phyloP scores from a whole-genome alignment of 2,888 invertebrate species.

The Mesorhabditis sp. region DNA sequence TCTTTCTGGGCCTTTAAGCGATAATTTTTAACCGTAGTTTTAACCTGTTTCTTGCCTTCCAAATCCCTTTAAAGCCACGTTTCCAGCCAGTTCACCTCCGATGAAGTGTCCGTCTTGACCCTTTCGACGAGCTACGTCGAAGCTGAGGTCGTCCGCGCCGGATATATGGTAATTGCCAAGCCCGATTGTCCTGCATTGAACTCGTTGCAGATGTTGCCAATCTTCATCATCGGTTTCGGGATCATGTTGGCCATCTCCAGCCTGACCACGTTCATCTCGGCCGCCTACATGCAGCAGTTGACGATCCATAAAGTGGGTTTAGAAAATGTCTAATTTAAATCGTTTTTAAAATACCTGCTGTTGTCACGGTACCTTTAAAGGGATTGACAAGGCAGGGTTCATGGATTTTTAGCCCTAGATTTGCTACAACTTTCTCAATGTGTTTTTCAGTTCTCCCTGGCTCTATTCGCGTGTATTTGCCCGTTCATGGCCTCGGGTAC shows the following conservation, averaged over 20 bases:
- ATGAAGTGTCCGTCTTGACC: slow-evolving; percentile 38
- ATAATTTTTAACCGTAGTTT: background rate
- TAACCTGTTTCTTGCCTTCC: background rate
- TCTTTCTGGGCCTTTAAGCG: background rate
- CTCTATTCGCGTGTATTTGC: slow-evolving; percentile 48
- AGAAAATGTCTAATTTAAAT: background rate
- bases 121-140: slow-evolving; percentile 51
- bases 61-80: background rate
- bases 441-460: slow-evolving; percentile 41
- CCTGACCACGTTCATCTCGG: slow-evolving; percentile 43
- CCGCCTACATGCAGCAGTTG: slow-evolving; percentile 53
- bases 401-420: background rate
- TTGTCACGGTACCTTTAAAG: too few species aligned
- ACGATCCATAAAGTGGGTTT: slow-evolving; percentile 39
- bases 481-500: slow-evolving; percentile 51
- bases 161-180: slow-evolving; percentile 34
- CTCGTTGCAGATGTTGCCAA: background rate
- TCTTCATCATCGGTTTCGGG: slow-evolving; percentile 39
- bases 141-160: slow-evolving; percentile 46
- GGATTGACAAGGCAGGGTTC: background rate
- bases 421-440: background rate
- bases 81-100: slow-evolving; percentile 42
- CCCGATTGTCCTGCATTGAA: slow-evolving; percentile 15
- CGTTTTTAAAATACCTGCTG: too few species aligned
- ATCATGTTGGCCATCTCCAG: slow-evolving; percentile 50